Percentiles rank a stretch among this genome's conserved stretches.
Conservation (phyloP, 2,888 invertebrate genomes). For the Podotricha telesiphe region DNA sequence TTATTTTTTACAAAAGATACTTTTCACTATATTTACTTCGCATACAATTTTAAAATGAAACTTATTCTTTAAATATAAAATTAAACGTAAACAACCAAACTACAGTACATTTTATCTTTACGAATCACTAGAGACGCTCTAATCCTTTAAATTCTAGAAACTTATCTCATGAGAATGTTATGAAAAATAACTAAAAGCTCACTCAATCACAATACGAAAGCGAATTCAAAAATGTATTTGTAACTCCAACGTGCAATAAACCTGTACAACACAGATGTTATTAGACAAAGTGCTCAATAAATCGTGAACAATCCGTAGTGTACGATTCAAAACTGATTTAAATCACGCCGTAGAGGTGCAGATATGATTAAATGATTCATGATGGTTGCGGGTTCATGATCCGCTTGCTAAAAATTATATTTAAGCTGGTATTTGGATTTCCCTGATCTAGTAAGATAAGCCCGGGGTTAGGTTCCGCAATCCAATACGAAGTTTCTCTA, state of each 20-base stretch:
- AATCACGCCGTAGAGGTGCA: background rate
- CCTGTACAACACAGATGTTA: constrained; percentile 41
- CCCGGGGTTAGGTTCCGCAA: too few relatives aligned
- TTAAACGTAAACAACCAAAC: background rate
- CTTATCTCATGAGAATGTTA: constrained; percentile 6
- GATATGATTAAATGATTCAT: too few relatives aligned
- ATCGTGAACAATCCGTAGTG: constrained; percentile 20
- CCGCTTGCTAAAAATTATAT: too few relatives aligned
- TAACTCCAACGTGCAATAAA: constrained; percentile 41
- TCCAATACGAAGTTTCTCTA: too few relatives aligned
- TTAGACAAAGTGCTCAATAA: constrained; percentile 40
- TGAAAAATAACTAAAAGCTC: constrained; percentile 15
- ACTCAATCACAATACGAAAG: constrained; percentile 12
- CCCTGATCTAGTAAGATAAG: too few relatives aligned
- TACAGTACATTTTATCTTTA: background rate
- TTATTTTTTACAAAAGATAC: too few relatives aligned
- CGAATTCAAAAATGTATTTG: constrained; percentile 39
- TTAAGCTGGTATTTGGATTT: too few relatives aligned
- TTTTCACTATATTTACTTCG: background rate
- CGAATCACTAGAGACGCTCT: constrained; percentile 12
- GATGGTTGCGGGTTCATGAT: too few relatives aligned
- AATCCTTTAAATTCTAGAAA: background rate
- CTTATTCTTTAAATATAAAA: background rate
- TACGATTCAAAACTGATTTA: constrained; percentile 1
- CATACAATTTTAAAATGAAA: background rate